Percentiles rank a stretch among this genome's conserved stretches.
Conservation (phyloP, 2,888 invertebrate species). For the Diarsia mendica region DNA sequence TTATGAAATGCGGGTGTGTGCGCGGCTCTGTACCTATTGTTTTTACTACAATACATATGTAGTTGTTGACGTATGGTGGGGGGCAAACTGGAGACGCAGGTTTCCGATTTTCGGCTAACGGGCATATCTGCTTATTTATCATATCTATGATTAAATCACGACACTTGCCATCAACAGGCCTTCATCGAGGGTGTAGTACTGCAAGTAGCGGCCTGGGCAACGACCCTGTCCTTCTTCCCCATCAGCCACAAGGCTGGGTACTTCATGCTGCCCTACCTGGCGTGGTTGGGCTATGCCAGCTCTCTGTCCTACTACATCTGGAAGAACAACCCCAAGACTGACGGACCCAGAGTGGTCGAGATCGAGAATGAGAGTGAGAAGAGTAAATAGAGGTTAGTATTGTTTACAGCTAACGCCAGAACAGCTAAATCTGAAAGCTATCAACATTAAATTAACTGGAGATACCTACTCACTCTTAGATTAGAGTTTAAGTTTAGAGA, state of each 20-base stretch:
- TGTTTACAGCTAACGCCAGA: background rate
- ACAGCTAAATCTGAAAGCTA: background rate
- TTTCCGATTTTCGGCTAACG: too few species aligned
- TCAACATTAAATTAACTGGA: background rate
- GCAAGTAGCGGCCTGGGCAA: constrained; percentile 78
- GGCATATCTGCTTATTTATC: too few species aligned
- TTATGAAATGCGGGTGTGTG: too few species aligned
- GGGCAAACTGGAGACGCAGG: too few species aligned
- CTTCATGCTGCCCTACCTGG: constrained; percentile 82
- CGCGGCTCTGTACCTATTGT: too few species aligned
- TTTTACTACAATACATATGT: too few species aligned
- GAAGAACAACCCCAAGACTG: constrained; percentile 81
- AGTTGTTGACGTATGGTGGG: too few species aligned
- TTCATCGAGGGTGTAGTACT: constrained; percentile 83
- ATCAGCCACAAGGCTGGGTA: constrained; percentile 77
- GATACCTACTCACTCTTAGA: background rate
- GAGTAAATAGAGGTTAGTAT: constrained; percentile 57
- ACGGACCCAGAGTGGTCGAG: constrained; percentile 64
- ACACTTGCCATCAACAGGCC: constrained; percentile 72
- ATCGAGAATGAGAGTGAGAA: constrained; percentile 64
- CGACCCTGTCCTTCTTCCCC: constrained; percentile 76
- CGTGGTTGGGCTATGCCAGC: constrained; percentile 83
- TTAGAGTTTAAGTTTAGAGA: background rate
- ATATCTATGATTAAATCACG: background rate
- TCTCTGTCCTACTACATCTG: constrained; percentile 82